Evolutionary conservation across 2,888 invertebrate species (phyloP), one percentile per base, ranked within the genome.

Genomic region (Leptarthrus brevirostris): DNA sequence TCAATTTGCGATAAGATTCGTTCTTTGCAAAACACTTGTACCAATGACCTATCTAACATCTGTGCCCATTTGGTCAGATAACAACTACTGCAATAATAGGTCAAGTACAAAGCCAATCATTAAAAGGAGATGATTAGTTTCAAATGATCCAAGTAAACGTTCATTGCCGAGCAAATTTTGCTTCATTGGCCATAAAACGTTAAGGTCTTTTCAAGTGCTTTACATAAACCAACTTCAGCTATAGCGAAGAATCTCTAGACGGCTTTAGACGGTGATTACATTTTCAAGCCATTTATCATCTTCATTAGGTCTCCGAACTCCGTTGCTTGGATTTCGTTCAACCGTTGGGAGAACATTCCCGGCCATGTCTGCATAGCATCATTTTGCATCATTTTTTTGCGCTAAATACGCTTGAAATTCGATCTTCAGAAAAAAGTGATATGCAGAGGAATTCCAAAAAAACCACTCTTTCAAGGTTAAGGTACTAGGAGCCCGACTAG

Each of bases 391-490:
- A 58, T 58, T 58, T 16, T 58, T 58, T 58, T 18, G 34, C 20
- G n/a, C 8, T 30, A 30, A 30, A 4, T 30, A 30, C 30, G 30
- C 5, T 14, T 16, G 16, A 47, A 3, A 47, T 1, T n/a, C 47
- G 16, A 47, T 14, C n/a, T 12, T n/a, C 1, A 47, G 44, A 40
- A 66, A 36, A 66, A 26, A 47, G 64, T 66, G 64, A 52, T 26
- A 16, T 16, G 24, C 24, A 47, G 18, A 47, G 64, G 47, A 66
- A 66, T 47, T 26, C 26, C n/a, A 47, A 26, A 22, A 64, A 66
- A 66, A 66, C 44, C 44, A 47, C 64, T 66, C 64, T 16, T 47
- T 66, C 47, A 66, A 66, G 64, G 64, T 66, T 66, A 66, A 66
- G 24, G 47, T 20, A 44, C 47, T 26, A 22, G 24, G n/a, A 44